phyloP scores from a whole-genome alignment of 2,888 invertebrate genomes.

The Noctua janthe region DNA sequence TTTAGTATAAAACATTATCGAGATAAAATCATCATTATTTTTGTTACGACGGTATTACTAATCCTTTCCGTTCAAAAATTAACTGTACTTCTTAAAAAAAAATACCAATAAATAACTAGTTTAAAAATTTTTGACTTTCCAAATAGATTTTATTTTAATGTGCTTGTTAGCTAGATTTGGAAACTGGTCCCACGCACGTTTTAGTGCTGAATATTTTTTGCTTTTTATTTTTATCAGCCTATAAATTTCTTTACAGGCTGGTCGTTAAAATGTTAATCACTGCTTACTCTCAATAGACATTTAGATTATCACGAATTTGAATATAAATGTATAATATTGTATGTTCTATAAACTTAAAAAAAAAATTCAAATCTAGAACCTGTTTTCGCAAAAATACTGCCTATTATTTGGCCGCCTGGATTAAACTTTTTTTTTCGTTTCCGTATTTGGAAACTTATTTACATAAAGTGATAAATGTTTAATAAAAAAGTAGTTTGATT shows the following conservation, averaged over 20 bases:
- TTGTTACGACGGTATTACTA: neutral
- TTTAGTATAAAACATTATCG: neutral
- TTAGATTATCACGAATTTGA: conserved; percentile 10
- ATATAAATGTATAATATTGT: neutral
- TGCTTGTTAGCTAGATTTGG: conserved; percentile 16
- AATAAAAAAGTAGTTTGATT: conserved; percentile 12
- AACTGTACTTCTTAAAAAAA: neutral
- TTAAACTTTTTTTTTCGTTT: conserved; percentile 3
- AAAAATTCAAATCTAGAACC: neutral
- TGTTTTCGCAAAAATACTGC: conserved; percentile 17
- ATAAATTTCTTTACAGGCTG: neutral
- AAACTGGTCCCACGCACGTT: conserved; percentile 15
- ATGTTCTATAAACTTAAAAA: neutral
- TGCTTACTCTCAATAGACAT: neutral
- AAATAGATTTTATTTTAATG: conserved; percentile 23
- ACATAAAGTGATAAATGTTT: conserved; percentile 18
- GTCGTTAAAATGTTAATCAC: conserved; percentile 15
- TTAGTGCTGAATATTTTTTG: conserved; percentile 1
- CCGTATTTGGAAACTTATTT: conserved; percentile 12
- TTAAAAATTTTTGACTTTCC: conserved; percentile 15
- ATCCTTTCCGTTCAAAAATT: conserved; percentile 8
- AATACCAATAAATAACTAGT: neutral
- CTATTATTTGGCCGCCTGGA: neutral
- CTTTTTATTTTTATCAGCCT: neutral
- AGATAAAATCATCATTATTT: neutral